phyloP scores from a whole-genome alignment of 2,797 vertebrate genomes.

The Acanthopagrus latus region DNA sequence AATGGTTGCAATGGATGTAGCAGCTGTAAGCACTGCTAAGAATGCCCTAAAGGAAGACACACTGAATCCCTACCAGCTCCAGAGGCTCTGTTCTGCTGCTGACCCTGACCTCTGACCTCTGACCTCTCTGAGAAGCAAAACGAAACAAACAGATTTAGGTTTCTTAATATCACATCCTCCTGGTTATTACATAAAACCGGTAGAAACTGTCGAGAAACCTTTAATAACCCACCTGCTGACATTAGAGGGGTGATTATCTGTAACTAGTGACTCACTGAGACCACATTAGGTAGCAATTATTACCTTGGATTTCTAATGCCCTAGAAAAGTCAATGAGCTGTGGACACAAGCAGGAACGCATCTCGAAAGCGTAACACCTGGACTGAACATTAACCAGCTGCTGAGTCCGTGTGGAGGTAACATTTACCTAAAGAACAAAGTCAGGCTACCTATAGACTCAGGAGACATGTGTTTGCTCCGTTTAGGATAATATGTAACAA shows the following conservation, averaged over 20 bases:
- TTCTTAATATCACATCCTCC: background rate
- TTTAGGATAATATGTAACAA: constrained; percentile 16
- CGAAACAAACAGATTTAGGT: constrained; percentile 10
- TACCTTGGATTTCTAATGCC: constrained; percentile 44
- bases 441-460: background rate
- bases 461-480: constrained; percentile 1
- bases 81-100: background rate
- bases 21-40: background rate
- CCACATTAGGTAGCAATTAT: constrained; percentile 55
- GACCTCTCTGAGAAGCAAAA: constrained; percentile 11
- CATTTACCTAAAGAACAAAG: constrained; percentile 38
- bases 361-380: background rate
- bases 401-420: constrained; percentile 46
- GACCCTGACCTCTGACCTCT: constrained; percentile 21
- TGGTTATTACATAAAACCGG: background rate
- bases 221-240: constrained; percentile 9
- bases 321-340: constrained; percentile 32
- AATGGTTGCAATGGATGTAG: background rate
- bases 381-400: constrained; percentile 69
- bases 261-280: constrained; percentile 54
- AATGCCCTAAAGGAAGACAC: background rate
- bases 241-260: constrained; percentile 12
- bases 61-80: background rate
- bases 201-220: background rate
- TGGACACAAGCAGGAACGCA: constrained; percentile 29